Evolutionary conservation across 2,888 invertebrate species (phyloP).

Genomic region (Drosophila diplacantha): DNA sequence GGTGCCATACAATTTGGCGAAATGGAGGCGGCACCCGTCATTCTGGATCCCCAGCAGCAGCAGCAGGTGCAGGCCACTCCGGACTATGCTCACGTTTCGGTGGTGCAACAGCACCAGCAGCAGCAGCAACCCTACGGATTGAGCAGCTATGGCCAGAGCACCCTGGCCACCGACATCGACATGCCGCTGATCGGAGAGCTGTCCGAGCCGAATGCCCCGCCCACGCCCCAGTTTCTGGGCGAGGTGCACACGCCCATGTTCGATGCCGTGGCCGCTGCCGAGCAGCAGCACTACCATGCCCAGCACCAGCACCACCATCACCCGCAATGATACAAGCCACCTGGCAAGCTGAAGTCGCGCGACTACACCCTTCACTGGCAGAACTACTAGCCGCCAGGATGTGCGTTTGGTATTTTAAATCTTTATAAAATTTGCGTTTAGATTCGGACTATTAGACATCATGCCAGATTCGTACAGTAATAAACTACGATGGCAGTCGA

Average conservation of each 20-base stretch:
- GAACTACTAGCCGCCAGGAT: constrained; percentile 49
- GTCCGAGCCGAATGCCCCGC: constrained; percentile 73
- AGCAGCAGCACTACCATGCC: constrained; percentile 74
- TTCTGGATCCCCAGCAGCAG: constrained; percentile 50
- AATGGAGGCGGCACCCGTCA: constrained; percentile 73
- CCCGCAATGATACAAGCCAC: constrained; percentile 61
- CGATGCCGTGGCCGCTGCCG: constrained; percentile 74
- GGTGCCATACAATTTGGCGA: constrained; percentile 75
- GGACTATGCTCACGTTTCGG: constrained; percentile 56
- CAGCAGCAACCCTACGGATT: constrained; percentile 62
- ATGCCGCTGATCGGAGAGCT: constrained; percentile 74
- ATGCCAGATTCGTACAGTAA: neutral
- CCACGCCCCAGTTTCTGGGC: constrained; percentile 73
- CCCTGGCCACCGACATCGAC: constrained; percentile 69
- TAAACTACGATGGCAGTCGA: neutral
- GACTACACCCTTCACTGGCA: constrained; percentile 72
- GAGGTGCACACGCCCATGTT: constrained; percentile 76
- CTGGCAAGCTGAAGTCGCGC: constrained; percentile 64
- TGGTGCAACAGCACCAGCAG: constrained; percentile 63
- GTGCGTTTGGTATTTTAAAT: neutral
- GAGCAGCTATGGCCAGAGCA: constrained; percentile 48
- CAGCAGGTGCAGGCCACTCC: constrained; percentile 52
- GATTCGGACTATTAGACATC: neutral
- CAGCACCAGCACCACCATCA: constrained; percentile 72
- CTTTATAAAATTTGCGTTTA: neutral